Base-by-base conservation (phyloP, 1,140 invertebrate species). In the Lucilia sericata region DNA sequence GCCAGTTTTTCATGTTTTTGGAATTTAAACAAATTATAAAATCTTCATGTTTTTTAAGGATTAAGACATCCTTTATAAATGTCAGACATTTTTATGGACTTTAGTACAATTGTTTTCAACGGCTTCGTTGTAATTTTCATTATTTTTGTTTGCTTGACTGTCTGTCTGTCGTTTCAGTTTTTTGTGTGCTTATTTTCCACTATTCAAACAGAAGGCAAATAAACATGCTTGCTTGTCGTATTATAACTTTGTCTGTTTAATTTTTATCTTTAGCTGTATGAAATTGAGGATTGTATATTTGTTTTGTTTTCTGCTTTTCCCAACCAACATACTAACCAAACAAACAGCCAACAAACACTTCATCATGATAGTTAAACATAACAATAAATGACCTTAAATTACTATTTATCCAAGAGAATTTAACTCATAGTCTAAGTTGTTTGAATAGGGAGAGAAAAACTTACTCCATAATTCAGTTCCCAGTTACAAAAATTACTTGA, bases 281-380 rank as follows among this genome's bases (percentile, higher is more conserved):
- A 13, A 25, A 75, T 75, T 75, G 74, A 75, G 74, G 12, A 75
- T 13, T 30, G 42, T 42, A 10, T 42, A 42, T 42, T 42, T 42
- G 42, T 42, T 8, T 42, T 42, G 25, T 30, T 42, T 42, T 42
- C 42, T 42, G 42, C 9, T 75, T n/a, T 75, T 75, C 30, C 74
- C 74, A 75, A 21, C 75, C 75, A 78, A 78, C 7, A 9, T 21
- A 17, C 65, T 10, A 70, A 19, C 65, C 65, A 19, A 21, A 21
- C 65, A 19, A 21, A 21, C 19, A 70, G 19, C 75, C 34, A 42
- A 78, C 75, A 19, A 78, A 78, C 75, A 78, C 14, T 34, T n/a
- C 74, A 80, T 80, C 76, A n/a, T 49, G 25, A 80, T 80, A 21
- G 76, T 80, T 25, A 80, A 70, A 70, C 21, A 49, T 80, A 80